These are phyloP conservation scores for Hiodon alosoides DNA, from an alignment of 2,113 vertebrate species.

Conservation along the genomic window DNA sequence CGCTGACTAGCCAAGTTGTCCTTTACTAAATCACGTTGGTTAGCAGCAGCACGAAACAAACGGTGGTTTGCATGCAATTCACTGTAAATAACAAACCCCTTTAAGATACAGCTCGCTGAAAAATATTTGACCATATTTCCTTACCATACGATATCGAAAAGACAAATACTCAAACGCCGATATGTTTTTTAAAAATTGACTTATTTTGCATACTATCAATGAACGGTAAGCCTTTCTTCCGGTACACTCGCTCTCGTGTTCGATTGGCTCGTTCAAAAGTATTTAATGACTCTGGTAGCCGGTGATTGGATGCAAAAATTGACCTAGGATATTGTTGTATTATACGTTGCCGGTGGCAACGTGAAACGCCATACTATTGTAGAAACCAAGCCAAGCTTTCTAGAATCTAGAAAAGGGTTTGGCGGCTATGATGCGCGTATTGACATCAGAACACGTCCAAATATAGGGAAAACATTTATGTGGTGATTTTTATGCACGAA, in stretches of 20 bases:
- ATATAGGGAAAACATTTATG: too few relatives aligned
- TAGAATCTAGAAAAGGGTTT: background rate
- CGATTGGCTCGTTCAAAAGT: slow-evolving; percentile 46
- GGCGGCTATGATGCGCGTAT: background rate
- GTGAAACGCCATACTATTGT: slow-evolving; percentile 10
- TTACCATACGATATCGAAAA: slow-evolving; percentile 27
- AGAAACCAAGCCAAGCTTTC: slow-evolving; percentile 22
- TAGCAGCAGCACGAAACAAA: too few relatives aligned
- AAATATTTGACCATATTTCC: background rate
- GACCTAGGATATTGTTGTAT: slow-evolving; percentile 10
- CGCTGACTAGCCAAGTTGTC: too few relatives aligned
- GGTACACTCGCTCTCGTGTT: slow-evolving; percentile 6
- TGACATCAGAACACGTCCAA: background rate
- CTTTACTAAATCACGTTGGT: too few relatives aligned
- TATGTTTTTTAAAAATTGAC: background rate
- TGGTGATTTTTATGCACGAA: too few relatives aligned
- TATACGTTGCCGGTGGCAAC: slow-evolving; percentile 45
- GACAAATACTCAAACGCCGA: background rate
- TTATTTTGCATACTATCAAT: background rate
- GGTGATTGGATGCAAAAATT: slow-evolving; percentile 46
- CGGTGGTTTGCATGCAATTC: background rate
- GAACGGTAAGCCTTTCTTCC: slow-evolving; percentile 16
- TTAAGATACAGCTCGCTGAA: background rate
- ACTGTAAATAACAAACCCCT: background rate
- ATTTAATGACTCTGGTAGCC: background rate